These are phyloP conservation scores for Digitonthophagus gazella DNA, from an alignment of 2,888 invertebrate species.

Conservation along the genomic window DNA sequence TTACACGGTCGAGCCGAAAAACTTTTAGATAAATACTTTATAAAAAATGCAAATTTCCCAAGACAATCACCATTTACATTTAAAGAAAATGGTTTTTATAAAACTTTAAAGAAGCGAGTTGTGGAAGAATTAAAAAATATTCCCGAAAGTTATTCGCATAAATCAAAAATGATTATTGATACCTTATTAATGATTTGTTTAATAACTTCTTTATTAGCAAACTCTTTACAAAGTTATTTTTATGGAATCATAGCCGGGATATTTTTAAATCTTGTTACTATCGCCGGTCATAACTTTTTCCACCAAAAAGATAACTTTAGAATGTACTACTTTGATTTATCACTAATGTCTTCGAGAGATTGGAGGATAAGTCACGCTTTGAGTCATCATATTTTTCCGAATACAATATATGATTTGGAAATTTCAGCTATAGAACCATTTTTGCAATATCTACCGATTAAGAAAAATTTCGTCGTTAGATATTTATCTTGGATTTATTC, in stretches of 20 bases:
- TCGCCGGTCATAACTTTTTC: constrained; percentile 70
- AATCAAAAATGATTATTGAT: constrained; percentile 50
- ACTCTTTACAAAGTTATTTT: constrained; percentile 46
- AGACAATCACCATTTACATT: constrained; percentile 74
- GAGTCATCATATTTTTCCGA: constrained; percentile 78
- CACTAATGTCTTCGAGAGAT: constrained; percentile 62
- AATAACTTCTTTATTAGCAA: constrained; percentile 43
- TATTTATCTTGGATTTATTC: constrained; percentile 57
- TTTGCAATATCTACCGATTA: constrained; percentile 62
- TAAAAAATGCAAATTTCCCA: constrained; percentile 61
- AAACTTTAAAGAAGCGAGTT: constrained; percentile 63
- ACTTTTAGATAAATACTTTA: constrained; percentile 64
- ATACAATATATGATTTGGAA: constrained; percentile 73
- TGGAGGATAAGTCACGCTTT: constrained; percentile 75
- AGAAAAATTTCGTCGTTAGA: constrained; percentile 56
- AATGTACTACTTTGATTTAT: constrained; percentile 70
- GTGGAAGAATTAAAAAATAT: constrained; percentile 56
- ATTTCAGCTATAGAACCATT: constrained; percentile 67
- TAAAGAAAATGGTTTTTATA: constrained; percentile 71
- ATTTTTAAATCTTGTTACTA: constrained; percentile 57
- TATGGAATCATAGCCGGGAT: constrained; percentile 56
- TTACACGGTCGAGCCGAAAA: constrained; percentile 57
- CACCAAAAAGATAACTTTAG: constrained; percentile 70
- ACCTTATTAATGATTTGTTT: constrained; percentile 45
- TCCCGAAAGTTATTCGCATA: constrained; percentile 46